phyloP scores from a whole-genome alignment of 30 jellyfish, hydroid and myxozoan genomes.

The Chironex yamaguchii region DNA sequence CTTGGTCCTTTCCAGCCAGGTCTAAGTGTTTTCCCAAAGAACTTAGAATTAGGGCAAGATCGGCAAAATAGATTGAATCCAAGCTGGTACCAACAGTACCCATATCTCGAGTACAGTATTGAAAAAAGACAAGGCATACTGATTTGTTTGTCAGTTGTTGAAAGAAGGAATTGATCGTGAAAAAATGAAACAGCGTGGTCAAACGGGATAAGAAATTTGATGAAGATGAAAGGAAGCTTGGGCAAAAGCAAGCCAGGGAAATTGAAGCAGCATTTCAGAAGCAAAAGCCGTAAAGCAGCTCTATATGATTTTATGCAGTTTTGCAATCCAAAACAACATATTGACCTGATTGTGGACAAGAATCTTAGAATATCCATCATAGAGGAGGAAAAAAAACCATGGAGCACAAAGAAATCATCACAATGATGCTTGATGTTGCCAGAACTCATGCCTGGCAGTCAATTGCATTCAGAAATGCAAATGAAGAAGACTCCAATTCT shows the following conservation, averaged over 20 bases:
- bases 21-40: slow-evolving; percentile 7
- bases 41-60: neutral
- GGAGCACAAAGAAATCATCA: too few species aligned
- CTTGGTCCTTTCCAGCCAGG: slow-evolving; percentile 44
- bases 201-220: neutral
- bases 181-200: slow-evolving; percentile 1
- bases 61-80: neutral
- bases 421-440: too few species aligned
- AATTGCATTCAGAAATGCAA: too few species aligned
- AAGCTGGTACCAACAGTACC: slow-evolving; percentile 4
- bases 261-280: slow-evolving; percentile 5
- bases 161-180: slow-evolving; percentile 2
- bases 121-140: slow-evolving; percentile 2
- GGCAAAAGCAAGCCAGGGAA: slow-evolving; percentile 11
- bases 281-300: slow-evolving; percentile 13
- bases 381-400: too few species aligned
- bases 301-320: neutral
- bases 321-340: too few species aligned
- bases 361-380: too few species aligned
- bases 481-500: too few species aligned
- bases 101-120: slow-evolving; percentile 25
- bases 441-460: too few species aligned
- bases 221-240: slow-evolving; percentile 4
- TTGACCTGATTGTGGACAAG: too few species aligned
- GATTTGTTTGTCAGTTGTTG: slow-evolving; percentile 2